phyloP scores from a whole-genome alignment of 2,888 invertebrate genomes.

The Brenthis ino region DNA sequence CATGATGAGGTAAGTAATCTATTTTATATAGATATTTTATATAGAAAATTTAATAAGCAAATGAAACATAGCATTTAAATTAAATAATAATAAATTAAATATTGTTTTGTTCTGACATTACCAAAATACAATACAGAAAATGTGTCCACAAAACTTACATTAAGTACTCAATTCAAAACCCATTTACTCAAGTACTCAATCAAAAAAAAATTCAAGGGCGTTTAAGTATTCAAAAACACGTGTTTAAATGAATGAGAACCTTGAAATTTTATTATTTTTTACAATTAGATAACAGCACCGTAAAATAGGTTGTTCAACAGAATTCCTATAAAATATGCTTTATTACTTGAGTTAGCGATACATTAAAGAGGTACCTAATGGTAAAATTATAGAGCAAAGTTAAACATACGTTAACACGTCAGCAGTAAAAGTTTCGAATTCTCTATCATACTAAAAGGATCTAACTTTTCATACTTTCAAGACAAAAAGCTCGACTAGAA shows the following conservation, averaged over 20 bases:
- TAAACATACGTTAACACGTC: not conserved
- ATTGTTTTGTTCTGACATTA: too few relatives aligned
- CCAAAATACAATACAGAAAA: too few relatives aligned
- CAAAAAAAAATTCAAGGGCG: conserved; percentile 2
- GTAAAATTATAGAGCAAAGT: not conserved
- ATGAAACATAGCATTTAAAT: too few relatives aligned
- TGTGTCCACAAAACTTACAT: too few relatives aligned
- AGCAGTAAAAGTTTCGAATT: not conserved
- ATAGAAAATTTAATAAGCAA: too few relatives aligned
- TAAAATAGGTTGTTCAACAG: not conserved
- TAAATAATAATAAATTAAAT: too few relatives aligned
- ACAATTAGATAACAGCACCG: not conserved
- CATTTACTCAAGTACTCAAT: not conserved
- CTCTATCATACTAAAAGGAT: not conserved
- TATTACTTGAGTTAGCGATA: not conserved
- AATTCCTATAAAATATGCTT: not conserved
- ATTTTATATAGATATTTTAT: too few relatives aligned
- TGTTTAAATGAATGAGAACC: conserved; percentile 10
- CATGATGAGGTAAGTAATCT: too few relatives aligned
- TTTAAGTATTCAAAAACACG: not conserved
- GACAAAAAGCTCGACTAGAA: not conserved
- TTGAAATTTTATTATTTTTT: conserved; percentile 3
- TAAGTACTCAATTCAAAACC: too few relatives aligned
- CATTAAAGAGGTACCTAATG: not conserved
- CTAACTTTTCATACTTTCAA: not conserved